Evolutionary conservation across 2,888 invertebrate genomes (phyloP).

Genomic region (Eledona agricola): DNA sequence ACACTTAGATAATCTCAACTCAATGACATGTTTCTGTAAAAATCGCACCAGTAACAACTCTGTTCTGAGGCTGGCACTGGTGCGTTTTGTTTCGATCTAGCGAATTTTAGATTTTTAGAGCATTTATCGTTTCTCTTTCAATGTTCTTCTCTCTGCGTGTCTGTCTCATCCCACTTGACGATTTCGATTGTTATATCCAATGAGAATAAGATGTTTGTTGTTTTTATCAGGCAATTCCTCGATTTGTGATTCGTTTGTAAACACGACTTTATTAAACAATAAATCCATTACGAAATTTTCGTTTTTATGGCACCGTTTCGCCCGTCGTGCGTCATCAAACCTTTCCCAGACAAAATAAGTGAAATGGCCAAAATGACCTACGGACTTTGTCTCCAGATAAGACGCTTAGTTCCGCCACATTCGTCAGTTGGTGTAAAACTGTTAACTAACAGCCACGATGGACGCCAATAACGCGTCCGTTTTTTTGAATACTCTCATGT

Average conservation of each 20-base stretch:
- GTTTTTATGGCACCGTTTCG: conserved; percentile 31
- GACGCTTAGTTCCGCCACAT: conserved; percentile 39
- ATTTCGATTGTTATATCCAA: conserved; percentile 17
- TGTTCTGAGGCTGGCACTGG: background rate
- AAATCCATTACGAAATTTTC: conserved; percentile 44
- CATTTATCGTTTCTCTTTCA: conserved; percentile 32
- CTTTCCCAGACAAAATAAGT: conserved; percentile 30
- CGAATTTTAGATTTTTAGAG: conserved; percentile 17
- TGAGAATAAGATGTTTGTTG: conserved; percentile 21
- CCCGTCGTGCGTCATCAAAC: conserved; percentile 11
- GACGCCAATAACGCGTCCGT: conserved; percentile 52
- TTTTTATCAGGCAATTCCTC: conserved; percentile 37
- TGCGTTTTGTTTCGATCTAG: conserved; percentile 2
- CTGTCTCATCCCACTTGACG: conserved; percentile 14
- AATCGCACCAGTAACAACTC: background rate
- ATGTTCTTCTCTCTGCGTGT: conserved; percentile 34
- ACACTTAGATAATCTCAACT: conserved; percentile 14
- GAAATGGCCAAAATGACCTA: conserved; percentile 42
- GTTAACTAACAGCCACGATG: conserved; percentile 34
- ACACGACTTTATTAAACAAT: conserved; percentile 53
- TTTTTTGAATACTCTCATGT: conserved; percentile 55
- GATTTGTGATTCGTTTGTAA: conserved; percentile 48
- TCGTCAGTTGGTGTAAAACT: conserved; percentile 23
- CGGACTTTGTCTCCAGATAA: conserved; percentile 50
- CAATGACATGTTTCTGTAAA: conserved; percentile 3